Evolutionary conservation across 2,797 vertebrate genomes (phyloP).

Genomic region (Apodemus agrarius): DNA sequence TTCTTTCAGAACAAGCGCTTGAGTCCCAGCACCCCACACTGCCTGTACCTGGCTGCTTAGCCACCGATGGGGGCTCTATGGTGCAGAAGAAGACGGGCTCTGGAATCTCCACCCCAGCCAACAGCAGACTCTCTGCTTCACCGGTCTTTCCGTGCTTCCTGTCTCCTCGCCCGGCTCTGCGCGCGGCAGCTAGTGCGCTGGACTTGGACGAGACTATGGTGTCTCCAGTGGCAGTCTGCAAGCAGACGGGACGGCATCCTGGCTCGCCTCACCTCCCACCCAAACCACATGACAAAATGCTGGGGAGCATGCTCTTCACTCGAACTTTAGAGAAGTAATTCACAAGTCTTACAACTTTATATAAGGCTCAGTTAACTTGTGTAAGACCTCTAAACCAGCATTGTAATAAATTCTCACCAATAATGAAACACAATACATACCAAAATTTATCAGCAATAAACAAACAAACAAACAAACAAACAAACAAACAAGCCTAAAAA

Average conservation of each 20-base stretch:
- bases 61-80: conserved; percentile 95
- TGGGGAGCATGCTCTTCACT: background rate
- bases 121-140: conserved; percentile 84
- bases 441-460: background rate
- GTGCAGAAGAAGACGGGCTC: conserved; percentile 99
- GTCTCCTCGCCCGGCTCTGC: conserved; percentile 83
- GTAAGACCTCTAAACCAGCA: conserved; percentile 34
- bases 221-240: conserved; percentile 96
- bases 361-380: conserved; percentile 34
- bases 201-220: conserved; percentile 96
- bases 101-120: conserved; percentile 96
- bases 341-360: conserved; percentile 53
- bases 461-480: too few relatives aligned
- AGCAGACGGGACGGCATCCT: background rate
- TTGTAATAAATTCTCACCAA: conserved; percentile 32
- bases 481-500: too few relatives aligned
- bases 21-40: too few relatives aligned
- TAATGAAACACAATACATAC: background rate
- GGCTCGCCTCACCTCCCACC: conserved; percentile 7
- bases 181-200: conserved; percentile 91
- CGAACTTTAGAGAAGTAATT: conserved; percentile 26
- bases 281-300: background rate
- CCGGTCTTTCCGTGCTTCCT: conserved; percentile 59
- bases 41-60: conserved; percentile 92
- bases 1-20: background rate